phyloP scores from a whole-genome alignment of 2,888 invertebrate species.

The Nineta flava region DNA sequence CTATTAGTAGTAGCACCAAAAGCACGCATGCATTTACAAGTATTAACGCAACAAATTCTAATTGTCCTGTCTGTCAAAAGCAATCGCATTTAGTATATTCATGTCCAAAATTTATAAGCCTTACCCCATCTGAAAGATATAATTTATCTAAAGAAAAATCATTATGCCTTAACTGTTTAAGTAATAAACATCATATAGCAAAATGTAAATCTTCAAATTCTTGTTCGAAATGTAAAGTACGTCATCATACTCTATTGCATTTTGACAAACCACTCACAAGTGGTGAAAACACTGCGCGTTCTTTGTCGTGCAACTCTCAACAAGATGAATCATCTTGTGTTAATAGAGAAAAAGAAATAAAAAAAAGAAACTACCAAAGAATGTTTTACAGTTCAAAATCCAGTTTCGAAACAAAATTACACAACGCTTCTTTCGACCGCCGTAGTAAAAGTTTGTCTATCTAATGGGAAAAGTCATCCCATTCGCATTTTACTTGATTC shows the following conservation, averaged over 20 bases:
- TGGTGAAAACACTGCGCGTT: too few relatives aligned
- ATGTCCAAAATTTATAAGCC: neutral
- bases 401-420: neutral
- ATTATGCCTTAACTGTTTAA: neutral
- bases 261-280: neutral
- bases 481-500: neutral
- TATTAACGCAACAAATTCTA: neutral
- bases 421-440: neutral
- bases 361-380: too few relatives aligned
- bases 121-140: neutral
- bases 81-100: neutral
- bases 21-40: neutral
- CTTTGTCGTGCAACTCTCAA: too few relatives aligned
- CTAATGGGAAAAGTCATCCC: neutral
- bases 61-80: neutral
- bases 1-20: neutral
- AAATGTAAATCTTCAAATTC: neutral
- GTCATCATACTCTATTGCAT: neutral
- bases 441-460: neutral
- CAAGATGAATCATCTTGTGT: too few relatives aligned
- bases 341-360: too few relatives aligned
- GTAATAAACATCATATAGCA: neutral
- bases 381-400: too few relatives aligned
- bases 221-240: neutral
- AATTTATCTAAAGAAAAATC: neutral